phyloP scores from a whole-genome alignment of 2,113 vertebrate genomes.

The Garra rufa region DNA sequence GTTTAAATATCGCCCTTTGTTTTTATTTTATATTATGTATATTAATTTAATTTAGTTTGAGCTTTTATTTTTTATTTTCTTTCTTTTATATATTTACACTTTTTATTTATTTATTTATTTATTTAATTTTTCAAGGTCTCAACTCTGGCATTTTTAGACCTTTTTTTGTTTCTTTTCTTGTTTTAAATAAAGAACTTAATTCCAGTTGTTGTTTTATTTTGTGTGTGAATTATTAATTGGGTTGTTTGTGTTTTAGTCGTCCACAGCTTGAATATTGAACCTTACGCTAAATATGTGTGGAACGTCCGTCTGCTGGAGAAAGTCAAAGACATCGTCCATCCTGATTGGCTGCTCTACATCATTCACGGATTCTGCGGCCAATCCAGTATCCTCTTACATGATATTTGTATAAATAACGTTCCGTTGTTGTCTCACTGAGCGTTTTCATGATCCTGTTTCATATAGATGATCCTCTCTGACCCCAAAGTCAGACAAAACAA shows the following conservation, averaged over 20 bases:
- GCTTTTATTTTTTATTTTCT: no score
- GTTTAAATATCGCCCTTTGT: no score
- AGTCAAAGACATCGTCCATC: constrained; percentile 85
- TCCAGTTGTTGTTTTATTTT: neutral
- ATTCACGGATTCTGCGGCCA: constrained; percentile 98
- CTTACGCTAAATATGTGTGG: constrained; percentile 96
- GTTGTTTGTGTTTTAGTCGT: constrained; percentile 75
- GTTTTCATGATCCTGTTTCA: neutral
- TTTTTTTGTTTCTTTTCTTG: neutral
- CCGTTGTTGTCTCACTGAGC: neutral
- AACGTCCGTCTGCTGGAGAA: constrained; percentile 87
- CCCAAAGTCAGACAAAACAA: neutral
- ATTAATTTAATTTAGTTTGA: no score
- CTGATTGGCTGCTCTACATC: constrained; percentile 93
- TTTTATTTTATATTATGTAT: no score
- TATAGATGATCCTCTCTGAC: neutral
- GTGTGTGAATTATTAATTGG: neutral
- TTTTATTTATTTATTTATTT: neutral
- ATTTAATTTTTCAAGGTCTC: neutral
- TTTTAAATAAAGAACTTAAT: neutral
- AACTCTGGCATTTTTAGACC: neutral
- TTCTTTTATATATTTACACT: no score
- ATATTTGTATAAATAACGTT: no score
- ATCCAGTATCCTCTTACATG: constrained; percentile 92
- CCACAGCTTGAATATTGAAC: constrained; percentile 86